Percentiles rank a stretch among this genome's conserved stretches.
phyloP scores from a whole-genome alignment of 2,888 invertebrate genomes.

The Pheosia gnoma region DNA sequence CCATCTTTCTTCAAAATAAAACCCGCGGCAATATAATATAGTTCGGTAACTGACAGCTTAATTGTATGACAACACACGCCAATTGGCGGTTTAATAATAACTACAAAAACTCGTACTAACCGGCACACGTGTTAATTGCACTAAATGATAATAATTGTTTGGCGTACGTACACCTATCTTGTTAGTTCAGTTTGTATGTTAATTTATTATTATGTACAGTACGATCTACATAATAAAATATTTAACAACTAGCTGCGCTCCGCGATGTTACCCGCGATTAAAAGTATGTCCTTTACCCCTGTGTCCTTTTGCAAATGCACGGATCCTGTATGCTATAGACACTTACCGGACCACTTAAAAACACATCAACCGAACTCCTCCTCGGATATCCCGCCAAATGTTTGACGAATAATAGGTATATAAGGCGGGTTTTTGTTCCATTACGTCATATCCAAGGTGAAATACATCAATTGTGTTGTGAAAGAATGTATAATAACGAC shows the following conservation, averaged over 20 bases:
- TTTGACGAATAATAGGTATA: slow-evolving; percentile 24
- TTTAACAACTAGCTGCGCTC: too few relatives aligned
- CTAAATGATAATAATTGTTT: neutral
- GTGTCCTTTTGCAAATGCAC: too few relatives aligned
- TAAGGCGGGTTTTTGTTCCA: slow-evolving; percentile 18
- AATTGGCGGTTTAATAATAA: neutral
- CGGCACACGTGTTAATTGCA: neutral
- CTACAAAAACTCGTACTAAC: neutral
- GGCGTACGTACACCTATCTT: neutral
- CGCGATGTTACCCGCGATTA: too few relatives aligned
- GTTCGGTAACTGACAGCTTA: neutral
- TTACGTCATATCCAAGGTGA: slow-evolving; percentile 10
- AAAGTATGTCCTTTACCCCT: too few relatives aligned
- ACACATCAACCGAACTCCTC: slow-evolving; percentile 49
- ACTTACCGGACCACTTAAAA: slow-evolving; percentile 54
- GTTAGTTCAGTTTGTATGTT: neutral
- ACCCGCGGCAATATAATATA: neutral
- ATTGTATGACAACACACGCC: neutral
- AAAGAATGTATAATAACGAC: too few relatives aligned
- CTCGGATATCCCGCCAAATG: slow-evolving; percentile 36
- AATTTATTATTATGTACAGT: too few relatives aligned
- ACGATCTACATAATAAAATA: too few relatives aligned
- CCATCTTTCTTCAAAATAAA: neutral
- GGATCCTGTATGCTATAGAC: too few relatives aligned
- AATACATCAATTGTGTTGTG: too few relatives aligned